Evolutionary conservation across 2,113 vertebrate genomes (phyloP), one percentile per base, ranked within the genome.

Genomic region (Varanus salvator): DNA sequence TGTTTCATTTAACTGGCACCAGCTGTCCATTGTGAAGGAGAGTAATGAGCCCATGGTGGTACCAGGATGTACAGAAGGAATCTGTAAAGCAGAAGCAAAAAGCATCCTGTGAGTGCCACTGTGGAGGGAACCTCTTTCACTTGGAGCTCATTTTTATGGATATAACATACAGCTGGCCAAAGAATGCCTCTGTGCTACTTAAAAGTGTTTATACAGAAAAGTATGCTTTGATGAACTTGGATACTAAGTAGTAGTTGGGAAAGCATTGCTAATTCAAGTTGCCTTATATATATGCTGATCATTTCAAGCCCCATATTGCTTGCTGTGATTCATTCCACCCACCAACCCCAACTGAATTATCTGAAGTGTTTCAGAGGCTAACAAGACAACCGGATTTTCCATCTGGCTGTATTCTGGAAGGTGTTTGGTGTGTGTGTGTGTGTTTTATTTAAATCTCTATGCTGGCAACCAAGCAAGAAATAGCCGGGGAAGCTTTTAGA

Each of bases 11-110:
- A 90, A 89, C 89, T 90, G 91, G 89, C 93, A 93, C 92, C 96
- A 97, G 96, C 95, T 96, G 96, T 93, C 95, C 92, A 94, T 88
- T 95, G 90, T 95, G 96, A 96, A 95, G 94, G 87, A 90, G 93
- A 95, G 94, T 64, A 89, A 96, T 95, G 92, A 97, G 93, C 78
- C 87, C 72, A 84, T 93, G 84, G 91, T 90, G 90, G 92, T 78
- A 86, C 38, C 57, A 44, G 87, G 74, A 75, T 93, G 92, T 90
- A 88, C 90, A 80, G 90, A 95, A 94, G 84, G n/a, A 91, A 92
- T 78, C 89, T 0, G 54, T 21, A 27, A 93, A 92, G 94, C 31
- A 75, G 77, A 23, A 94, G 82, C 76, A 87, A 91, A 90, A 90
- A 82, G 9, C 29, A 95, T 94, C 93, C 93, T 95, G 95, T 96